phyloP scores from a whole-genome alignment of 2,888 invertebrate species.

The Drosophila neotestacea region DNA sequence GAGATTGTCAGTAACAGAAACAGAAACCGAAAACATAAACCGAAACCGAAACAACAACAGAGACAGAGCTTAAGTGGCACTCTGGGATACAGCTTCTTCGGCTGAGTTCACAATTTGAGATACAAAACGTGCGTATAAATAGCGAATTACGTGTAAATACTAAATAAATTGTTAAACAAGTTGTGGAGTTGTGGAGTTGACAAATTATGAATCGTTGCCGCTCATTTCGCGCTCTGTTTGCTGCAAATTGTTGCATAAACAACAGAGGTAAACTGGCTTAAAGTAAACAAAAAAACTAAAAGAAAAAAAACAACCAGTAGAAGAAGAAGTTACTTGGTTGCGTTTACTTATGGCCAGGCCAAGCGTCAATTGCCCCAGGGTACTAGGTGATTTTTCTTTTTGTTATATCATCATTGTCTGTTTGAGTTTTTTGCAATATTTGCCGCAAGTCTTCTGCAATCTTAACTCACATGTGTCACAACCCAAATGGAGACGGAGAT shows the following conservation, averaged over 20 bases:
- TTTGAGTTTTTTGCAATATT: slow-evolving; percentile 42
- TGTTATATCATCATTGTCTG: slow-evolving; percentile 28
- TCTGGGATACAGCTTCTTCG: slow-evolving; percentile 24
- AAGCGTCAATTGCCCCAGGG: slow-evolving; percentile 54
- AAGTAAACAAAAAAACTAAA: slow-evolving; percentile 8
- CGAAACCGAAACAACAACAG: slow-evolving; percentile 1
- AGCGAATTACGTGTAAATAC: slow-evolving; percentile 54
- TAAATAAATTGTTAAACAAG: slow-evolving; percentile 39
- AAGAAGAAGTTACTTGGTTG: slow-evolving; percentile 42
- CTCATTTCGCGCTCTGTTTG: slow-evolving; percentile 78
- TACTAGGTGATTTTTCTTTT: slow-evolving; percentile 19
- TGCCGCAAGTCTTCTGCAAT: slow-evolving; percentile 50
- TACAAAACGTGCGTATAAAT: slow-evolving; percentile 60
- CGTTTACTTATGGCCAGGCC: slow-evolving; percentile 42
- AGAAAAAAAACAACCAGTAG: slow-evolving; percentile 5
- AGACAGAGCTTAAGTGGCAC: background rate
- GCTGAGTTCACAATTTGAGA: slow-evolving; percentile 44
- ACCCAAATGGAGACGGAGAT: slow-evolving; percentile 25
- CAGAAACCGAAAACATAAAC: slow-evolving; percentile 5
- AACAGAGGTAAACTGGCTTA: slow-evolving; percentile 27
- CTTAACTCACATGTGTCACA: slow-evolving; percentile 65
- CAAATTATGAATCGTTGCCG: slow-evolving; percentile 65
- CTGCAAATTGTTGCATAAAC: slow-evolving; percentile 73
- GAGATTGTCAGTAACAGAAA: slow-evolving; percentile 12
- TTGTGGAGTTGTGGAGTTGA: slow-evolving; percentile 57